Conservation (phyloP, 2,797 vertebrate genomes). For the Heteromormyrus szaboi region DNA sequence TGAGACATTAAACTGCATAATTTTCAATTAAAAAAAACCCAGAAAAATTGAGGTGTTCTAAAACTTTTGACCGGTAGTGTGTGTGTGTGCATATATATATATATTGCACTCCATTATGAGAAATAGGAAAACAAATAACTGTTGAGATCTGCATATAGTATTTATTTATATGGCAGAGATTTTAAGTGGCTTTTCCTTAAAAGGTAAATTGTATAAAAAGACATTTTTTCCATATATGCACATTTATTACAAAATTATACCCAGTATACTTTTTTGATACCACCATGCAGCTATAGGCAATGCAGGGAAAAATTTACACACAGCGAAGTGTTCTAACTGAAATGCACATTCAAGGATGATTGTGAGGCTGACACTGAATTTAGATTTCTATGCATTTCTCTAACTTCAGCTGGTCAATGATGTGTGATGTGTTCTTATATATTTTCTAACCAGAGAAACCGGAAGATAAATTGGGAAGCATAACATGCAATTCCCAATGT, state of each 20-base stretch:
- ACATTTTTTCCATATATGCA: slow-evolving; percentile 26
- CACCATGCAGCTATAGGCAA: slow-evolving; percentile 20
- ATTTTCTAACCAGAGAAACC: not conserved
- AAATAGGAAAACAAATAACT: slow-evolving; percentile 73
- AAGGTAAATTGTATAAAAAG: slow-evolving; percentile 28
- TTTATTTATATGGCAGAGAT: slow-evolving; percentile 58
- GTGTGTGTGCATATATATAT: too few relatives aligned
- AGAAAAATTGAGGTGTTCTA: too few relatives aligned
- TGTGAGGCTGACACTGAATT: not conserved
- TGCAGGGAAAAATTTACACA: not conserved
- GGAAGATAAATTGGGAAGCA: not conserved
- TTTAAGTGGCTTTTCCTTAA: slow-evolving; percentile 40
- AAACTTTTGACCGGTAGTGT: too few relatives aligned
- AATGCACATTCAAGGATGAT: not conserved
- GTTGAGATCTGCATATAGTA: slow-evolving; percentile 66
- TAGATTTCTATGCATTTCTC: not conserved
- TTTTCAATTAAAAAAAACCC: too few relatives aligned
- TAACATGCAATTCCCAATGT: not conserved
- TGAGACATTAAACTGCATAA: too few relatives aligned
- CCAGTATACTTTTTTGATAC: slow-evolving; percentile 41
- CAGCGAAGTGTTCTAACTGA: not conserved
- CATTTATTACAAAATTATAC: slow-evolving; percentile 20
- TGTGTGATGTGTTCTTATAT: not conserved
- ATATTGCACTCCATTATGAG: slow-evolving; percentile 61
- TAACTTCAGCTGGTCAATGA: not conserved